Evolutionary conservation across 2,113 vertebrate genomes (phyloP), one percentile per base, ranked within the genome.

Genomic region (Bagarius yarrelli): DNA sequence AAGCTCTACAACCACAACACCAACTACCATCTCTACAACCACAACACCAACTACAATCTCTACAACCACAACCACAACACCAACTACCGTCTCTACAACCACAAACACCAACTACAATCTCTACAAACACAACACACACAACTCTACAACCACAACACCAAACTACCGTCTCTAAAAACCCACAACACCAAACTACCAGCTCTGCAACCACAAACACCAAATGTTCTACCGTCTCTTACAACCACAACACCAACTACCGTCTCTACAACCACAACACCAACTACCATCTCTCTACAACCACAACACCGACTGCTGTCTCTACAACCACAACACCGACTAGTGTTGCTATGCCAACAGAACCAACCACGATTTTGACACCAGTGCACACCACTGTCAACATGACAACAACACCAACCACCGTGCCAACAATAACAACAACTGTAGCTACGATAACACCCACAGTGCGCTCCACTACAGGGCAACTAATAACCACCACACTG

Each of bases 401-500:
- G 5, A 60, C 78, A 61, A 76, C 74, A 16, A 44, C 79, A 13
- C 15, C 50, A n/a, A 64, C 74, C 25, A 56, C 25, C n/a, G n/a
- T n/a, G 14, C 55, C 71, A 36, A 36, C 25, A n/a, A 15, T 82
- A 21, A 18, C 32, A 30, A 23, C 76, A 16, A n/a, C 74, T 25
- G 52, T 18, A 30, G 32, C 60, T 21, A 64, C 50, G 3, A 76
- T 75, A 74, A 53, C 40, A 18, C 21, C 32, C 40, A 34, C 57
- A 0, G 2, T n/a, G 80, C 25, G 36, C 1, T 34, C 81, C 34
- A 61, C 81, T 0, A 78, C 64, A 0, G 0, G n/a, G 6, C 15
- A 27, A 0, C 11, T 60, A 30, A 14, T 78, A 18, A 84, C 86
- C 2, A 89, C 83, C 1, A 93, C 93, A 0, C 84, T 93, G 81